Evolutionary conservation across 2,113 vertebrate species (phyloP), one percentile per base, ranked within the genome.

Genomic region (Sylvilagus bachmani): DNA sequence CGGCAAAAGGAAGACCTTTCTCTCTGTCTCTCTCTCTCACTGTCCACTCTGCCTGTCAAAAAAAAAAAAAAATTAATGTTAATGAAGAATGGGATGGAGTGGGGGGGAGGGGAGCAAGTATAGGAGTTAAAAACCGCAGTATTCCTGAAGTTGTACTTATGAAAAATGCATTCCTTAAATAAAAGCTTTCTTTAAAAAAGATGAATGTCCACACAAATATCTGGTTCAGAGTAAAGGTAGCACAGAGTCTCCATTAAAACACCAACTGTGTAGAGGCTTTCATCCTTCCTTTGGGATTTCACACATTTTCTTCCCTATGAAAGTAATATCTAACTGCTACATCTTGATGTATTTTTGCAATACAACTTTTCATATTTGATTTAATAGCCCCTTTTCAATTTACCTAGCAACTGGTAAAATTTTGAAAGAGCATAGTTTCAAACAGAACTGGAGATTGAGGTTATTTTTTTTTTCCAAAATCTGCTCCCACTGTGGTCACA

Each of bases 361-460:
- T 62, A 61, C 36, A 87, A 13, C 12, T 55, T 73, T 90, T 31
- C 27, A 27, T 85, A 62, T 90, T 53, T 49, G 91, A 44, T 55
- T 80, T 95, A 44, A 74, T 49, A 67, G 7, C 4, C 3, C 12
- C 61, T 88, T 90, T 92, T 31, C 49, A 95, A 69, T 85, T 94
- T 83, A 93, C 84, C 17, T 95, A 90, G 49, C 36, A 96, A 85
- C n/a, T 86, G 38, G 67, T 11, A 74, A 36, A 64, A 84, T 75
- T 93, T 62, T 55, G n/a, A 86, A 95, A 80, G 31, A 83, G n/a
- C 2, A 33, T 25, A 64, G 38, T 79, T 78, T 11, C n/a, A 83
- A 94, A 89, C 51, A 85, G 49, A 92, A 73, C 62, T 91, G 16
- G 36, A 95, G 74, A 61, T 86, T 69, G 22, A 38, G 6, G 90